These are phyloP conservation scores for Sarcophaga subvicina DNA, from an alignment of 2,888 invertebrate genomes.

Conservation along the genomic window DNA sequence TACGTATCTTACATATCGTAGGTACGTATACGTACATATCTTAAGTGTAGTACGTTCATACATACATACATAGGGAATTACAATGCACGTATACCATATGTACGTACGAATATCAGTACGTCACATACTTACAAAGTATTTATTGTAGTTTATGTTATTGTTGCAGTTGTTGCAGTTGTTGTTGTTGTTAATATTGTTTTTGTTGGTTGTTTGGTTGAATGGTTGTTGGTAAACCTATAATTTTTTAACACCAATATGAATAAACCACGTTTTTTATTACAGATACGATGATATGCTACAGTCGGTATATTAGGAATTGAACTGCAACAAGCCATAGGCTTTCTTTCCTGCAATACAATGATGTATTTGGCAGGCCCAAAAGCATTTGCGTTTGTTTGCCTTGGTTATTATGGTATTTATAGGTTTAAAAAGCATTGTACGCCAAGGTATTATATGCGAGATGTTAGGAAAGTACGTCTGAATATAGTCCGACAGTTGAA, in stretches of 20 bases:
- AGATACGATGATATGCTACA: conserved; percentile 38
- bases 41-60: conserved; percentile 59
- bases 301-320: neutral
- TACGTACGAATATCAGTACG: conserved; percentile 66
- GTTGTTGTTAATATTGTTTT: conserved; percentile 21
- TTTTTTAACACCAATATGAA: conserved; percentile 69
- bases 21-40: conserved; percentile 8
- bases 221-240: conserved; percentile 69
- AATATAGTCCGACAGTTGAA: too few relatives aligned
- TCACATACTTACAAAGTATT: conserved; percentile 57
- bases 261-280: conserved; percentile 53
- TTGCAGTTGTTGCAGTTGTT: conserved; percentile 46
- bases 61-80: neutral
- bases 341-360: too few relatives aligned
- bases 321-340: too few relatives aligned
- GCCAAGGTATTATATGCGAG: too few relatives aligned
- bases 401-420: too few relatives aligned
- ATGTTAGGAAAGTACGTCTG: too few relatives aligned
- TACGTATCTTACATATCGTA: conserved; percentile 8
- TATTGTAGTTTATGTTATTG: conserved; percentile 43
- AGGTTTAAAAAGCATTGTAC: too few relatives aligned
- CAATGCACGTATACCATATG: conserved; percentile 29
- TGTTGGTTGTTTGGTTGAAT: conserved; percentile 60
- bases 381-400: too few relatives aligned
- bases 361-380: too few relatives aligned